Conservation (phyloP, 1,140 invertebrate species). For the Drosophila aff. region DNA sequence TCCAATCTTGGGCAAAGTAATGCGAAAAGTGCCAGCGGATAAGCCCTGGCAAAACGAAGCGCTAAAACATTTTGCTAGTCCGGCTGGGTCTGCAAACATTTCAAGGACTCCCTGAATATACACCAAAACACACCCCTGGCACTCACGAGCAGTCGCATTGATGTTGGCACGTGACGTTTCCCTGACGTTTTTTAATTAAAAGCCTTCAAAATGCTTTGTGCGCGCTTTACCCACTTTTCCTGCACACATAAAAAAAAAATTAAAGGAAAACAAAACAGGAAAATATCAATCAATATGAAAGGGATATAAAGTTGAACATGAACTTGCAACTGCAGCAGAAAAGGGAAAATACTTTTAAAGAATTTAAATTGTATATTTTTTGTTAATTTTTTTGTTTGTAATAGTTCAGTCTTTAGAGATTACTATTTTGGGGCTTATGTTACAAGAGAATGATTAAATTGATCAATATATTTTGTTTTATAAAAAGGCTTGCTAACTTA, state of each 20-base stretch:
- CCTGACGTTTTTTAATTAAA: slow-evolving; percentile 77
- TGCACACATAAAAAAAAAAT: slow-evolving; percentile 1
- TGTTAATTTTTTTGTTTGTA: too few relatives aligned
- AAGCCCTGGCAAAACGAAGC: slow-evolving; percentile 46
- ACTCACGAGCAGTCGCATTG: slow-evolving; percentile 17
- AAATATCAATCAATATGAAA: neutral
- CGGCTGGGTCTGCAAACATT: slow-evolving; percentile 26
- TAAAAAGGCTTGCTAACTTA: neutral
- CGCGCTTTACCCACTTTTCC: slow-evolving; percentile 23
- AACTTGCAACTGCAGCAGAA: neutral
- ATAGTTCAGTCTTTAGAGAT: neutral
- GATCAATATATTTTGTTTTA: too few relatives aligned
- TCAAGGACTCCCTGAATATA: slow-evolving; percentile 50
- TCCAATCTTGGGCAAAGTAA: slow-evolving; percentile 46
- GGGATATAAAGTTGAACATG: neutral
- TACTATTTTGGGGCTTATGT: neutral
- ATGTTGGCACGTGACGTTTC: slow-evolving; percentile 61
- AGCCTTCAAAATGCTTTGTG: slow-evolving; percentile 74
- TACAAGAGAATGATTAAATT: neutral
- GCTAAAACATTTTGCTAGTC: slow-evolving; percentile 41
- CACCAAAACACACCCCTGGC: slow-evolving; percentile 15
- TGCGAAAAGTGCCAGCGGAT: slow-evolving; percentile 40
- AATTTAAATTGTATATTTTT: neutral
- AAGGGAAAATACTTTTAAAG: neutral
- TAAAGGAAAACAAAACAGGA: too few relatives aligned